Base-by-base conservation (phyloP, 2,888 invertebrate genomes). In the Cryptus armator region DNA sequence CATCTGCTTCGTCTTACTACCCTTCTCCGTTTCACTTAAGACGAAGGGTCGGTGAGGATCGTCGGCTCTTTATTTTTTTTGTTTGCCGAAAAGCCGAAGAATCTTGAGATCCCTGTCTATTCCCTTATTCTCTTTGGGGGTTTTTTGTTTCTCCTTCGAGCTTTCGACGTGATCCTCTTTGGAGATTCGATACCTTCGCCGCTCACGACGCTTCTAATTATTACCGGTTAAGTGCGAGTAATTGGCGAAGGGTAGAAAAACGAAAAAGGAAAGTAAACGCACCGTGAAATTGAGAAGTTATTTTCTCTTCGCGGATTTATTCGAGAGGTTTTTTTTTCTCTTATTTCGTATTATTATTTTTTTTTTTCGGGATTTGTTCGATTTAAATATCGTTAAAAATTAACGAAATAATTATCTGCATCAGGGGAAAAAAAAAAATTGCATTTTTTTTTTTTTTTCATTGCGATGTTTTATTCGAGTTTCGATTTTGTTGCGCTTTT, bases 191-290 rank as follows among this genome's bases (percentile, higher is more conserved):
- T 84, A 75, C 48, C 74, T 74, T 56, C 32, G 29, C n/a, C 19
- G 37, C 88, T 89, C 51, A 87, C 86, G 83, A 88, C 88, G 90
- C 37, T 9, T 92, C 92, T 93, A 93, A 93, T 93, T 92, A 92
- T 93, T 90, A 90, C 90, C 89, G 89, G 90, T 91, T 92, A 92
- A 92, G 92, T 91, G 91, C 88, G 87, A 89, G 90, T 92, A 92
- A 92, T 93, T 92, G 92, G 75, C 78, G 62, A 90, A 90, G 91
- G 87, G 64, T 53, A 44, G 2, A 70, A 37, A 89, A 87, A 88
- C 88, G 86, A 90, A 90, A 59, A 48, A 24, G 24, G 19, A 19
- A 16, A 29, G 43, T 29, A 71, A 67, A 59, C 51, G 59, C 89
- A 86, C 91, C 91, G 91, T 92, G 91, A 92, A 93, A 93, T 93